Base-by-base conservation (phyloP, 1,140 invertebrate genomes). In the Orius laevigatus region DNA sequence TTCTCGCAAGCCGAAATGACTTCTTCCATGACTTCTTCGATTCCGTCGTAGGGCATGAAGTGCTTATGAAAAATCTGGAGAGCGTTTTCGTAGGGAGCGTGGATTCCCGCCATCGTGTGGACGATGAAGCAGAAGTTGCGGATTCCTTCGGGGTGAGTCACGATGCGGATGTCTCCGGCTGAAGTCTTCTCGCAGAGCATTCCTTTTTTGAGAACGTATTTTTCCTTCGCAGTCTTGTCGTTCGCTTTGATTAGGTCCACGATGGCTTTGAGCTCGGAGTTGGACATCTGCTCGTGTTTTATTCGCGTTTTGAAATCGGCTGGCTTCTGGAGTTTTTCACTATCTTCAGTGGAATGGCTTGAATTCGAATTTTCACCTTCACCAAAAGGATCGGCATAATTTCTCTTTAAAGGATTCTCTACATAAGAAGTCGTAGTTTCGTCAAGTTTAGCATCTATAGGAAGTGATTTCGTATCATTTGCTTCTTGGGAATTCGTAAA, bases 71-170 rank as follows among this genome's bases (percentile, higher is more conserved):
- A 33, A 32, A 46, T 20, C 6, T n/a, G 3, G 25, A 46, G n/a
- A 25, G 25, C 31, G 18, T 46, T 46, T 4, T 32, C 6, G 11
- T 25, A 20, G 9, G 44, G 25, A 46, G 32, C 44, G 16, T 31
- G 44, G 19, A 11, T 42, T 14, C 12, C 10, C 2, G 40, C 40
- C 40, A 42, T 42, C 3, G 40, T 42, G 40, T 42, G 40, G 18
- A 42, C 15, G 18, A 42, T 42, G 12, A 16, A 19, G 18, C 14
- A 16, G 12, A 42, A 16, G 11, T 16, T 19, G 10, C 14, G 10
- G 5, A 42, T 16, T 16, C 12, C 14, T 11, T 42, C 12, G 10
- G 40, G 40, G 12, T 14, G 12, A 4, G 18, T 18, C 10, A 19
- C 40, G 16, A 42, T 42, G 10, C 18, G 12, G 4, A 42, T 15